Base-by-base conservation (phyloP, 2,888 invertebrate species). In the Mesorhabditis belari region DNA sequence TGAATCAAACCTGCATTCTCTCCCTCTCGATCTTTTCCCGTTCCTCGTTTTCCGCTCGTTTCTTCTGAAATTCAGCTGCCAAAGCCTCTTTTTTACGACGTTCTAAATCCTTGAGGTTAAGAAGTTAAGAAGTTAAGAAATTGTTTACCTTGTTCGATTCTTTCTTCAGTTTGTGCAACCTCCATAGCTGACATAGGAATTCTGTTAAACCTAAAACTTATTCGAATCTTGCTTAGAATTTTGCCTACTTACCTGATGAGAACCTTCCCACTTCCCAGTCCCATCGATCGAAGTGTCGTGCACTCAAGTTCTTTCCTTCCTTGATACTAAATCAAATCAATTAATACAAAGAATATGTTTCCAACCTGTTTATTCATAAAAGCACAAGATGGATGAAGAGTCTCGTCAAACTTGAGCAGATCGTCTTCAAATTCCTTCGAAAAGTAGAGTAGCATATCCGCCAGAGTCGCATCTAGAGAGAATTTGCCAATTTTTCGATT, bases 281-380 rank as follows among this genome's bases (percentile, higher is more conserved):
- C 65, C 23, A 65, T 63, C 3, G 66, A 19, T 25, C 62, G 66
- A 19, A 65, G 52, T 24, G 61, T 66, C 0, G 60, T 61, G 5
- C 29, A 27, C 12, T 29, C 35, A 25, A 65, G 52, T 27, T 49
- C 4, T 12, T 24, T 6, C 12, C 21, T 21, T 5, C 65, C 57
- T 58, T 63, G 66, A 23, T 26, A 64, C 65, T 65, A 55, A 65
- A 66, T n/a, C n/a, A n/a, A 21, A 57, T 2, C 17, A 12, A 19
- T 4, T 17, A 23, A 4, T 9, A 1, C 21, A 57, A 49, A 9
- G 27, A 27, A 17, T 24, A 5, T 2, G 12, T 25, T 50, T 54
- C 54, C 3, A 27, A 73, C 75, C 54, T 65, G 56, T 52, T 65
- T 69, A 50, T 72, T 70, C 71, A 75, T 72, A 57, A 69, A 75